Base-by-base conservation (phyloP, 2,113 vertebrate genomes). In the Zosterops borbonicus region DNA sequence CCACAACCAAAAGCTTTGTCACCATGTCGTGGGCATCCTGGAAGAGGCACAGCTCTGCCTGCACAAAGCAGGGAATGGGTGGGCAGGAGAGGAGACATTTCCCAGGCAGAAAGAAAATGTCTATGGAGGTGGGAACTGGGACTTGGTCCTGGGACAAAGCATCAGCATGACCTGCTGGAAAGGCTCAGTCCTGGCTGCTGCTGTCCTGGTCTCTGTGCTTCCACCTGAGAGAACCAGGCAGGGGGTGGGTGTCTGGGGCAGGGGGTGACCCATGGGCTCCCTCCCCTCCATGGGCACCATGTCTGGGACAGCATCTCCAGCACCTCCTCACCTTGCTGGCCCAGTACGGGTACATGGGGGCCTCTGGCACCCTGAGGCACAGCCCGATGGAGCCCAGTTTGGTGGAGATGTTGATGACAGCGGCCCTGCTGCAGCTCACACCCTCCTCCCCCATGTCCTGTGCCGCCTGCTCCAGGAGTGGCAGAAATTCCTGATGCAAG, bases 301-400 rank as follows among this genome's bases (percentile, higher is more conserved):
- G 42, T 37, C 39, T 27, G 53, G 47, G 52, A 44, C 37, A 83
- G 52, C 28, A 37, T 31, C 53, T 31, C 67, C 76, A 39, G 59
- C 8, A 28, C 9, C 22, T 60, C 37, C 35, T 85, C 90, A 94
- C 95, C 95, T 96, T 96, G 92, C 97, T 97, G 92, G 80, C 94
- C 44, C 69, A 19, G 68, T 96, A 96, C 0, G n/a, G n/a, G n/a
- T n/a, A n/a, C n/a, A n/a, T n/a, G n/a, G n/a, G n/a, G n/a, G n/a
- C n/a, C n/a, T n/a, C n/a, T n/a, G n/a, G n/a, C n/a, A n/a, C n/a
- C n/a, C n/a, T n/a, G n/a, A n/a, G n/a, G n/a, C n/a, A n/a, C n/a
- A n/a, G n/a, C n/a, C n/a, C n/a, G n/a, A n/a, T n/a, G n/a, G n/a
- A n/a, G n/a, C n/a, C n/a, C n/a, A n/a, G n/a, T n/a, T n/a, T n/a